phyloP scores from a whole-genome alignment of 1,140 invertebrate genomes.

The Forficula auricularia region DNA sequence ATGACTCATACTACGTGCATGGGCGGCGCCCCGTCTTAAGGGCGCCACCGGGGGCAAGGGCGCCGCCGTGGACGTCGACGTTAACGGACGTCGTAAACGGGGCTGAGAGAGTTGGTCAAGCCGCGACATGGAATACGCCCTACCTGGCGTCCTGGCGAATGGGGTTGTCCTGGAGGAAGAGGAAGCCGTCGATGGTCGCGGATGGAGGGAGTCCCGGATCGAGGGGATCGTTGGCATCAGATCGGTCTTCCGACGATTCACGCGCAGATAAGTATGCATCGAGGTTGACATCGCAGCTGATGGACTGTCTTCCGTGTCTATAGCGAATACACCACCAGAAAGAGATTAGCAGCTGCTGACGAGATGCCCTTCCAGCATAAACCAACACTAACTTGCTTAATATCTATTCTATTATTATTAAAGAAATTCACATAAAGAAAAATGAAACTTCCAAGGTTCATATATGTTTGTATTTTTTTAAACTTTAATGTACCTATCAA shows the following conservation, averaged over 20 bases:
- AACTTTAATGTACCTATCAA: no score
- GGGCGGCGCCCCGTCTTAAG: constrained; percentile 45
- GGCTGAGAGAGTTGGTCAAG: constrained; percentile 69
- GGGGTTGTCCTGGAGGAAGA: constrained; percentile 33
- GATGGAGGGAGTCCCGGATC: constrained; percentile 31
- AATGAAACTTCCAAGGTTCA: no score
- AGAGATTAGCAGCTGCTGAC: no score
- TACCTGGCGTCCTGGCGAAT: constrained; percentile 46
- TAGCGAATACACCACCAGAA: no score
- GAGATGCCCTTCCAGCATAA: no score
- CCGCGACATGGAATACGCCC: constrained; percentile 79
- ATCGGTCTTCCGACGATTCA: constrained; percentile 70
- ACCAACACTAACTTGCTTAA: no score
- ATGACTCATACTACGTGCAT: constrained; percentile 31
- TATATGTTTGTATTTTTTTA: no score
- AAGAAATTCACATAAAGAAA: no score
- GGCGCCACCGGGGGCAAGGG: constrained; percentile 19
- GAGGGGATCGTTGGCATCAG: constrained; percentile 75
- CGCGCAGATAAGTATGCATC: constrained; percentile 36
- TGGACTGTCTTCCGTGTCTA: background rate
- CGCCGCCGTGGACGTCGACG: constrained; percentile 15
- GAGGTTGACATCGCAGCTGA: background rate
- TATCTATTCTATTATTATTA: no score
- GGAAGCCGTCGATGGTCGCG: constrained; percentile 21
- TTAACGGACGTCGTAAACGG: constrained; percentile 17